Conservation (phyloP, 2,113 vertebrate species). For the Antennarius striatus region DNA sequence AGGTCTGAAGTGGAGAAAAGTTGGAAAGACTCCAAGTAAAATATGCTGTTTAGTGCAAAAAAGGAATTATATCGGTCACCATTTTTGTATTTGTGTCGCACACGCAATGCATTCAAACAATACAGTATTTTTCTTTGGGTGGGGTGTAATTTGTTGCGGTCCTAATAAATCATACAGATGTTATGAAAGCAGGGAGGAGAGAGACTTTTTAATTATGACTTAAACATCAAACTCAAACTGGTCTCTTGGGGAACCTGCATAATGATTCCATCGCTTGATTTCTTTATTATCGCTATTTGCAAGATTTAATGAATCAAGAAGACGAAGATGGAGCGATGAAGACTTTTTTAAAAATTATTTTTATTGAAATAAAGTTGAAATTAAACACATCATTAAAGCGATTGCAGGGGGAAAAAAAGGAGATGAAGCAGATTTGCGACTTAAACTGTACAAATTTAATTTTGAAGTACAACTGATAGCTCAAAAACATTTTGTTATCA, state of each 20-base stretch:
- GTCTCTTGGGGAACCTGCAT: slow-evolving; percentile 71
- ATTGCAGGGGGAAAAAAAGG: too few species aligned
- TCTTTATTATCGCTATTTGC: slow-evolving; percentile 43
- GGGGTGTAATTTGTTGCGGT: slow-evolving; percentile 48
- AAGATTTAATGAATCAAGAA: slow-evolving; percentile 32
- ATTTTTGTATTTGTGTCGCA: too few species aligned
- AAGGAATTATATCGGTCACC: not conserved
- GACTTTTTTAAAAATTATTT: too few species aligned
- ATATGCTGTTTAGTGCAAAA: slow-evolving; percentile 16
- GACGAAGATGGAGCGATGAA: slow-evolving; percentile 5
- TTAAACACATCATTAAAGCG: too few species aligned
- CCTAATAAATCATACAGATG: slow-evolving; percentile 75
- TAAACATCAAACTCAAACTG: slow-evolving; percentile 74
- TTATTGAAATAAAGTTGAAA: too few species aligned
- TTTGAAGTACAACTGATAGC: too few species aligned
- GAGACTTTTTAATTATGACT: slow-evolving; percentile 82
- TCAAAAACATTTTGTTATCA: too few species aligned
- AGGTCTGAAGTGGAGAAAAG: not conserved
- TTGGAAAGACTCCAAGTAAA: not conserved
- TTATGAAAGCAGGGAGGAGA: slow-evolving; percentile 62
- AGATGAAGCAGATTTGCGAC: too few species aligned
- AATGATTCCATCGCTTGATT: slow-evolving; percentile 65
- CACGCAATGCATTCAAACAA: slow-evolving; percentile 2
- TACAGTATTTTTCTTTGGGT: slow-evolving; percentile 32
- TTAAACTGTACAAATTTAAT: too few species aligned